Evolutionary conservation across 2,888 invertebrate genomes (phyloP).

Genomic region (Oxycera nigricornis): DNA sequence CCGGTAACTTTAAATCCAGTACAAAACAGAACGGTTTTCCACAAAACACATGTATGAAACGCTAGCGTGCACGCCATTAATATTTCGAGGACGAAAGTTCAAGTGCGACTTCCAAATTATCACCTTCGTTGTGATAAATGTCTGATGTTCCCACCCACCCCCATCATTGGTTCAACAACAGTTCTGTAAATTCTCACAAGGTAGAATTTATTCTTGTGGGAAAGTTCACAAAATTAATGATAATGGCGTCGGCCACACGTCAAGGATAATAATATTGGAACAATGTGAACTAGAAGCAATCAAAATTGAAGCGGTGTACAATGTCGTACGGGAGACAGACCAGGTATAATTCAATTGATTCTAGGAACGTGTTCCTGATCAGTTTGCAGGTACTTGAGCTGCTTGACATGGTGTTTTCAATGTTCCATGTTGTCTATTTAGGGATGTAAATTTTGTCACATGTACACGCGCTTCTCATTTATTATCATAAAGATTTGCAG

Average conservation of each 20-base stretch:
- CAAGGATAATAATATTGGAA: constrained; percentile 17
- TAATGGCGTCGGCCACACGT: constrained; percentile 5
- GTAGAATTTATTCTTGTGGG: background rate
- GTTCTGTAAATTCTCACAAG: background rate
- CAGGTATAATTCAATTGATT: background rate
- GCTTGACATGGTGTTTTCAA: too few species aligned
- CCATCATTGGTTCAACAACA: background rate
- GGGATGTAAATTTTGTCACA: too few species aligned
- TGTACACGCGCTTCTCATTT: too few species aligned
- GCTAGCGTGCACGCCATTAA: background rate
- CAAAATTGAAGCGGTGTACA: background rate
- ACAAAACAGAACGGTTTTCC: too few species aligned
- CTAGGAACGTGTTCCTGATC: background rate
- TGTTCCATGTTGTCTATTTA: too few species aligned
- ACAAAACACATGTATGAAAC: background rate
- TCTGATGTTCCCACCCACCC: background rate
- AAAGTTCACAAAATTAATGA: background rate
- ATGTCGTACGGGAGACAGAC: background rate
- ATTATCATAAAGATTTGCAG: too few species aligned
- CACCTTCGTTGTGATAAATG: background rate
- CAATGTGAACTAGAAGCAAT: background rate
- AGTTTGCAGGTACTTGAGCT: too few species aligned
- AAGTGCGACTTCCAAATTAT: background rate
- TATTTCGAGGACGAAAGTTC: background rate
- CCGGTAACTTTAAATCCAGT: background rate